Percentiles rank a stretch among this genome's conserved stretches.
Evolutionary conservation across 2,797 vertebrate genomes (phyloP).

Genomic region (Myiotriccus ornatus): DNA sequence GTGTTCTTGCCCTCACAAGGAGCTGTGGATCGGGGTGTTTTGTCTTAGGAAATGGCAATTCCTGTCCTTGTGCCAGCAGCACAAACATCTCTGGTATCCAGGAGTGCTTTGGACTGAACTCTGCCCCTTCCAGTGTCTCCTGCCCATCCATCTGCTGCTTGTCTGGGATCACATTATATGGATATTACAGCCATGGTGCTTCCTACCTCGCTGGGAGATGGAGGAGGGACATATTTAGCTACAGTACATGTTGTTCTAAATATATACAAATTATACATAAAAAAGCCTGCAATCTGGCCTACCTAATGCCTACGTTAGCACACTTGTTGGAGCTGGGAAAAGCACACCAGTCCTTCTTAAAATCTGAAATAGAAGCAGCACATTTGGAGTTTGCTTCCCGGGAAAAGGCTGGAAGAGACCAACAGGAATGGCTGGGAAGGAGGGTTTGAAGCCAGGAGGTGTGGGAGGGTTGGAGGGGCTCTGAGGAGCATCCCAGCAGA

Average conservation of each 20-base stretch:
- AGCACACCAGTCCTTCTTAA: background rate
- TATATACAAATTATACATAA: conserved; percentile 20
- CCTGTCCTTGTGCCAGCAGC: background rate
- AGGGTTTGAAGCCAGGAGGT: background rate
- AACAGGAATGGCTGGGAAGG: background rate
- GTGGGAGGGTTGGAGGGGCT: background rate
- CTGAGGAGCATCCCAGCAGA: background rate
- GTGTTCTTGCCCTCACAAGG: background rate
- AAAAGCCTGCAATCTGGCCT: conserved; percentile 51
- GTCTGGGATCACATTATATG: background rate
- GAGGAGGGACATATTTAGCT: conserved; percentile 22
- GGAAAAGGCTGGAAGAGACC: conserved; percentile 14
- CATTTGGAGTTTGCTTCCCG: background rate
- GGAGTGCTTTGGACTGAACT: background rate
- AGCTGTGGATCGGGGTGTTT: background rate
- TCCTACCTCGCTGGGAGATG: background rate
- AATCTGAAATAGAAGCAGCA: background rate
- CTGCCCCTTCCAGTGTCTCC: background rate
- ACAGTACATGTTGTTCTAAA: conserved; percentile 32
- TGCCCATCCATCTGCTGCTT: background rate
- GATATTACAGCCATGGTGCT: background rate
- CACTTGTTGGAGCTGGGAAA: conserved; percentile 29
- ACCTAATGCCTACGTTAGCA: conserved; percentile 33
- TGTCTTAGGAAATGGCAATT: background rate
- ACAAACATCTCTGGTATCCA: background rate